Evolutionary conservation across 2,797 vertebrate species (phyloP), one percentile per base, ranked within the genome.

Genomic region (Manis crassicaudata): DNA sequence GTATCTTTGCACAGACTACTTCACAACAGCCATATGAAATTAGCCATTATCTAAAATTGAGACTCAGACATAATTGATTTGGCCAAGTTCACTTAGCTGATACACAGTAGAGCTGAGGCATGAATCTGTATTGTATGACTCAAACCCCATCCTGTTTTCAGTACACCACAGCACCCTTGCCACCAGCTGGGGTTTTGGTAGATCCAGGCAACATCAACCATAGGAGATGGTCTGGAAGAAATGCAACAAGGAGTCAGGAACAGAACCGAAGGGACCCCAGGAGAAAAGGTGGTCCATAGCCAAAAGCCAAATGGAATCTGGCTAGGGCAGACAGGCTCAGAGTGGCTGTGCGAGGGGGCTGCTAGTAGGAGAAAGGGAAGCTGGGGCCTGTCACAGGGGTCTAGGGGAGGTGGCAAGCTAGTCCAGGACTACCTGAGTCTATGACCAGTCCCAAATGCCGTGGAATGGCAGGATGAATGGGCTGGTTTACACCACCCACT

Each of bases 121-220:
- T 3, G 14, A 23, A 37, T 60, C 40, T 18, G 2, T 37, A 23
- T 3, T 58, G 10, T 46, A 11, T 46, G 46, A 11, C 46, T 46
- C 46, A 46, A 46, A 46, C 46, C 46, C 46, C 2, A 32, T 0
- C 8, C 62, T 70, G 40, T 75, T 67, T 63, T 37, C 11, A 14
- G 21, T 13, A 17, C 2, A 3, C 10, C 6, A 0, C 0, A 0
- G 27, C 6, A 2, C 54, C 77, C 46, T 40, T 21, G 23, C 46
- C 23, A 3, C 35, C 67, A 12, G 10, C 60, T 3, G 3, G 25
- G 14, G 29, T 32, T 7, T 9, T 2, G 10, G 70, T 1, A 5
- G 60, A 60, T 23, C n/a, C 54, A 32, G 60, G 43, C 14, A 63
- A 4, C 11, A 9, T n/a, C 60, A 43, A 27, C 35, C 21, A 5